phyloP scores from a whole-genome alignment of 2,888 invertebrate genomes.

The Rotaria sp. region DNA sequence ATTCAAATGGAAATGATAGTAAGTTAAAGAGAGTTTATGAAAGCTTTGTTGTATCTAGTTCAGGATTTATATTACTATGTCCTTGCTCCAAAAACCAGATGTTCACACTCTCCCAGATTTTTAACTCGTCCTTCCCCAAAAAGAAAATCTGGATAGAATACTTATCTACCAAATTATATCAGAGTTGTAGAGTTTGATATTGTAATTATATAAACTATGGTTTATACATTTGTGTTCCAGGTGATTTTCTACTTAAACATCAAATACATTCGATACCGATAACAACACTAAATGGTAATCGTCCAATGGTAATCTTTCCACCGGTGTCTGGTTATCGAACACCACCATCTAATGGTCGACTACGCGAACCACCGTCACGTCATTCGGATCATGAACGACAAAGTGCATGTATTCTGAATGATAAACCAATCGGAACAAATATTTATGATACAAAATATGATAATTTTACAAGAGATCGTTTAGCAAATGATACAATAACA shows the following conservation, averaged over 20 bases:
- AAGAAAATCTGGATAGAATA: too few species aligned
- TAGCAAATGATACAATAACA: slow-evolving; percentile 26
- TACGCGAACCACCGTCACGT: neutral
- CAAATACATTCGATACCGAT: neutral
- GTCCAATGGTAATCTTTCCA: neutral
- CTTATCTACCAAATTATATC: too few species aligned
- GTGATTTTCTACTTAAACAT: slow-evolving; percentile 18
- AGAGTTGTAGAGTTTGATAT: too few species aligned
- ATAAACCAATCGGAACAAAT: neutral
- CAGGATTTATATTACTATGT: too few species aligned
- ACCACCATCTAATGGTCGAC: neutral
- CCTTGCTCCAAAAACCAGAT: too few species aligned
- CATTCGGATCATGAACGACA: neutral
- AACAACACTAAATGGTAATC: neutral
- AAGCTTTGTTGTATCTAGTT: too few species aligned
- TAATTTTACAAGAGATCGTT: neutral
- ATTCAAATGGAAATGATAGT: neutral
- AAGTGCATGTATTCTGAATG: neutral
- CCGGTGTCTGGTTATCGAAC: neutral
- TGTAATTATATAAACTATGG: too few species aligned
- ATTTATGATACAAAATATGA: neutral
- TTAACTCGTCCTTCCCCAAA: too few species aligned
- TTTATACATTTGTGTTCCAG: neutral
- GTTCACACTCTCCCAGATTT: too few species aligned
- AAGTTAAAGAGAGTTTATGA: too few species aligned